These are phyloP conservation scores for Hystrix brachyura DNA, from an alignment of 2,113 vertebrate species.

Conservation along the genomic window DNA sequence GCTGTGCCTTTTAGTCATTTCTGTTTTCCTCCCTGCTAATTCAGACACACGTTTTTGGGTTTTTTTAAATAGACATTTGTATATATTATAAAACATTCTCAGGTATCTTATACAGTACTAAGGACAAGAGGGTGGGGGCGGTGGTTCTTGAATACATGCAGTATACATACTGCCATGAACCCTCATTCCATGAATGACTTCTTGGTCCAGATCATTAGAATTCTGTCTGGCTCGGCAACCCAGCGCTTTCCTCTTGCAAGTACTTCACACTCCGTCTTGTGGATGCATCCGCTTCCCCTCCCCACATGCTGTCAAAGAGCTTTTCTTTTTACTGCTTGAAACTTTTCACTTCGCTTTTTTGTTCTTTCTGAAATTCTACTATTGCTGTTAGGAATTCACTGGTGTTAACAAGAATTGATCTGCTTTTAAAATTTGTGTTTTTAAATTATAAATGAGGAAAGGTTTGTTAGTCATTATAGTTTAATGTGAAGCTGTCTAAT, in stretches of 20 bases:
- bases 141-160: not conserved
- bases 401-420: not conserved
- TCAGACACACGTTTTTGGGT: not conserved
- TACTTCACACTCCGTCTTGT: not conserved
- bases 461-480: not conserved
- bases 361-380: not conserved
- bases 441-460: conserved; percentile 17
- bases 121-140: not conserved
- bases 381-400: conserved; percentile 47
- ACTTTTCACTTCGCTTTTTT: conserved; percentile 7
- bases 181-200: not conserved
- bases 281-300: not conserved
- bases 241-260: not conserved
- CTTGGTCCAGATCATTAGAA: not conserved
- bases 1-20: not conserved
- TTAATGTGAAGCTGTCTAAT: conserved; percentile 20
- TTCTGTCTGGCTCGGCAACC: not conserved
- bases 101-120: not conserved
- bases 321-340: not conserved
- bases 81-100: not conserved
- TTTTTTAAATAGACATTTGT: not conserved
- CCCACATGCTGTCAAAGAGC: not conserved
- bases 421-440: conserved; percentile 7
- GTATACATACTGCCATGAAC: too few relatives aligned
- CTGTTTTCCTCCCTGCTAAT: not conserved